Evolutionary conservation across 2,113 vertebrate genomes (phyloP).

Genomic region (Empidonax traillii): DNA sequence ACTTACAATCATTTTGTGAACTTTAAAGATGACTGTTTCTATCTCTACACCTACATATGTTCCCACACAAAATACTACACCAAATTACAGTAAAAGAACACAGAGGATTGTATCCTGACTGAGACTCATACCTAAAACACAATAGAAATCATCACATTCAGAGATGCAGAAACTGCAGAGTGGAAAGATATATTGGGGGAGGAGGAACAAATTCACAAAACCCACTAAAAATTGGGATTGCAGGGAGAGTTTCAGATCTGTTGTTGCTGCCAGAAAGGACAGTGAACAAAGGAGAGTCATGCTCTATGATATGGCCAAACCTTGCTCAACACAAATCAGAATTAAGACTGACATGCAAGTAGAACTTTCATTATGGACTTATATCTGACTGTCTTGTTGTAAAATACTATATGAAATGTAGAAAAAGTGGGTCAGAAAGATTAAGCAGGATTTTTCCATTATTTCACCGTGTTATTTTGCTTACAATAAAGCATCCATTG

Average conservation of each 20-base stretch:
- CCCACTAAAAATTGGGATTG: background rate
- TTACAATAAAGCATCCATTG: background rate
- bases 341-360: background rate
- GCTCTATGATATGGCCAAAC: background rate
- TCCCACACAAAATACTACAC: constrained; percentile 19
- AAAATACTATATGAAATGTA: background rate
- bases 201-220: background rate
- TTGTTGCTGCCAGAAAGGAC: background rate
- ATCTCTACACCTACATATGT: background rate
- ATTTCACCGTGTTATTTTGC: background rate
- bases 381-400: background rate
- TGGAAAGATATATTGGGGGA: background rate
- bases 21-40: constrained; percentile 21
- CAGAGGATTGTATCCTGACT: background rate
- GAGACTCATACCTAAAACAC: background rate
- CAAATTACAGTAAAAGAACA: constrained; percentile 4
- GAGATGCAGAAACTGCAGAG: background rate
- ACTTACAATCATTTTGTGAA: constrained; percentile 15
- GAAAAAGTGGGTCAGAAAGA: background rate
- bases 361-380: background rate
- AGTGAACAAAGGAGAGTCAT: background rate
- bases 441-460: background rate
- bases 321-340: background rate
- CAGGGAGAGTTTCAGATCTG: background rate
- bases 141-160: background rate